Evolutionary conservation across 2,113 vertebrate genomes (phyloP), one percentile per base, ranked within the genome.

Genomic region (Vulpes ferrilata): DNA sequence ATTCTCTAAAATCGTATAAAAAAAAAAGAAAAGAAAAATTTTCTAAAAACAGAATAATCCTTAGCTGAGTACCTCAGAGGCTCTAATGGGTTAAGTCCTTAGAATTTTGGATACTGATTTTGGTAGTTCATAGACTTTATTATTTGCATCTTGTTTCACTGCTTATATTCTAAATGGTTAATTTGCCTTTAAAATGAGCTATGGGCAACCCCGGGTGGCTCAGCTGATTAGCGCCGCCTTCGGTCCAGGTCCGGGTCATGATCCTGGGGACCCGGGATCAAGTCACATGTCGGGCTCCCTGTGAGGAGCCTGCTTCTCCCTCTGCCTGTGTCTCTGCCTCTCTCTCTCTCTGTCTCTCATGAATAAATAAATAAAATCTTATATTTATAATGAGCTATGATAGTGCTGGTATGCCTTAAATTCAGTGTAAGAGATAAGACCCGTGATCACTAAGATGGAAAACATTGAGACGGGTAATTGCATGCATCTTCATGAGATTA

Each of bases 11-110:
- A 76, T 92, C 69, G 78, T 43, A 43, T 7, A 43, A 43, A 43
- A 43, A 43, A 43, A 43, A 43, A 43, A n/a, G n/a, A n/a, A 43
- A 43, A 43, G 43, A 69, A 88, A 87, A 93, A 74, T n/a, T 88
- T 73, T 71, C n/a, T 30, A 83, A 71, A 92, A 76, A 88, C 69
- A 71, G 17, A 93, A 55, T 64, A n/a, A 90, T 95, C 32, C 73
- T 4, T 89, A 23, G 4, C 27, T 67, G 9, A 84, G 3, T 69
- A 53, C 3, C 32, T 65, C 30, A 59, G 10, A 84, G 38, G 6
- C 23, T 60, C 16, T 16, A 92, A 0, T 85, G 3, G 4, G 1
- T 38, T 62, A 82, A 92, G 71, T 69, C 4, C 16, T 64, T 80
- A 73, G 7, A 81, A 71, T 90, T 90, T 96, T 22, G 10, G 1